Percentiles rank a stretch among this genome's conserved stretches.
These are phyloP conservation scores for Diarsia rubi DNA, from an alignment of 2,888 invertebrate genomes.

Conservation along the genomic window DNA sequence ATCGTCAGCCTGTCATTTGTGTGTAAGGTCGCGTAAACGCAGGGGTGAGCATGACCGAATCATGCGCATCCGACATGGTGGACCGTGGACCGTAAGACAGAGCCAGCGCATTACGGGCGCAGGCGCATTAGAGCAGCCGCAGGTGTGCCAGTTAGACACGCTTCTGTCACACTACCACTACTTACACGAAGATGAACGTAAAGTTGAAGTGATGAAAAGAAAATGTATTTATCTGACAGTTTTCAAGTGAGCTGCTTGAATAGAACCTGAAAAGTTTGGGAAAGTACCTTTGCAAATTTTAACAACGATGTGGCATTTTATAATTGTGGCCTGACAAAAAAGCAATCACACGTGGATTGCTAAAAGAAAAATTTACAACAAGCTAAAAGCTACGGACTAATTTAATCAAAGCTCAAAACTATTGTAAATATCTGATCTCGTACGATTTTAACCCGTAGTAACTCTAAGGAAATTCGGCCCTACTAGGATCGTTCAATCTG, in stretches of 20 bases:
- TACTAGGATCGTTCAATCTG: neutral
- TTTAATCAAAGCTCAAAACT: neutral
- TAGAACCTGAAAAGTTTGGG: neutral
- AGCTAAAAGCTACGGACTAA: neutral
- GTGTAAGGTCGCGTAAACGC: conserved; percentile 65
- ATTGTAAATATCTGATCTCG: neutral
- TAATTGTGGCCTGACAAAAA: neutral
- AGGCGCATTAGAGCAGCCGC: conserved; percentile 82
- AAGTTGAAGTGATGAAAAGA: conserved; percentile 21
- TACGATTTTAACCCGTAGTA: neutral
- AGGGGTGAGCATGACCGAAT: conserved; percentile 72
- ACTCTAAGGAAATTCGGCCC: too few relatives aligned
- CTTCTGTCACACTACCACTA: conserved; percentile 79
- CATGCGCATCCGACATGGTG: conserved; percentile 73
- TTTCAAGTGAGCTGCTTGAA: neutral
- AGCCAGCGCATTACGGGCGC: conserved; percentile 78
- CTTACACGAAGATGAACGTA: conserved; percentile 46
- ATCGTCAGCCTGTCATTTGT: conserved; percentile 48
- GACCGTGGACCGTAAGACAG: conserved; percentile 77
- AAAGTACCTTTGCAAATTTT: neutral
- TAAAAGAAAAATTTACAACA: neutral
- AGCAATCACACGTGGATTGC: neutral
- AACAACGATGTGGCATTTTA: neutral
- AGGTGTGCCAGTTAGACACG: conserved; percentile 85
- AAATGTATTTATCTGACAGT: neutral